These are phyloP conservation scores for Pandemis heparana DNA, from an alignment of 2,888 invertebrate genomes.

Conservation along the genomic window DNA sequence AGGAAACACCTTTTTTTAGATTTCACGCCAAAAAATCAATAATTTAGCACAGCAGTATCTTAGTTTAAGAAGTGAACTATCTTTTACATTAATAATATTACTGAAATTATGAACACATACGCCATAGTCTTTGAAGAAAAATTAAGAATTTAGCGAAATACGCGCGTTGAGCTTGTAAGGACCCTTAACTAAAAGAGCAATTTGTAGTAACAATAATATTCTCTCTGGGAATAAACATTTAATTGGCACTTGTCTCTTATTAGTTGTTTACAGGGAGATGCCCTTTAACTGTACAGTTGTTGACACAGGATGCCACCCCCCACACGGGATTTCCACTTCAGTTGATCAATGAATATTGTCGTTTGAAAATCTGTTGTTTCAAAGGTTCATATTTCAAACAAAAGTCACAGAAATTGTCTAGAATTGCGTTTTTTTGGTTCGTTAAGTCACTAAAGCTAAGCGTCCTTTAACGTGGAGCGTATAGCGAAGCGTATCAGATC, in stretches of 20 bases:
- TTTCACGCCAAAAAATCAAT: too few relatives aligned
- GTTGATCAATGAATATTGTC: not conserved
- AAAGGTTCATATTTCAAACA: slow-evolving; percentile 10
- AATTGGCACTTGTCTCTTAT: not conserved
- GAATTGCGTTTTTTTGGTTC: slow-evolving; percentile 20
- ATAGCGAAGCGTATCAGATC: slow-evolving; percentile 37
- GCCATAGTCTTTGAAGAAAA: too few relatives aligned
- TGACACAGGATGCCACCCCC: not conserved
- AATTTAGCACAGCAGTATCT: too few relatives aligned
- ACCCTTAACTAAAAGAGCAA: too few relatives aligned
- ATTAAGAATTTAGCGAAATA: too few relatives aligned
- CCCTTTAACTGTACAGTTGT: not conserved
- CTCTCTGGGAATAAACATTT: not conserved
- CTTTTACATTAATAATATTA: too few relatives aligned
- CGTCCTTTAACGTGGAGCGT: slow-evolving; percentile 33
- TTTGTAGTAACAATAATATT: too few relatives aligned
- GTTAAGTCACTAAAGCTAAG: slow-evolving; percentile 26
- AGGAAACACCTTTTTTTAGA: too few relatives aligned
- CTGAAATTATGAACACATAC: too few relatives aligned
- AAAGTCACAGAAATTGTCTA: slow-evolving; percentile 12
- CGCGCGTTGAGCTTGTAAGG: too few relatives aligned
- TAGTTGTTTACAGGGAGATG: not conserved
- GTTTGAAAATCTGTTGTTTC: not conserved
- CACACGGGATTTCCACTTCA: not conserved
- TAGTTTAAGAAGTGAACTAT: too few relatives aligned